phyloP scores from a whole-genome alignment of 2,888 invertebrate genomes.

The Ectobius pallidus region DNA sequence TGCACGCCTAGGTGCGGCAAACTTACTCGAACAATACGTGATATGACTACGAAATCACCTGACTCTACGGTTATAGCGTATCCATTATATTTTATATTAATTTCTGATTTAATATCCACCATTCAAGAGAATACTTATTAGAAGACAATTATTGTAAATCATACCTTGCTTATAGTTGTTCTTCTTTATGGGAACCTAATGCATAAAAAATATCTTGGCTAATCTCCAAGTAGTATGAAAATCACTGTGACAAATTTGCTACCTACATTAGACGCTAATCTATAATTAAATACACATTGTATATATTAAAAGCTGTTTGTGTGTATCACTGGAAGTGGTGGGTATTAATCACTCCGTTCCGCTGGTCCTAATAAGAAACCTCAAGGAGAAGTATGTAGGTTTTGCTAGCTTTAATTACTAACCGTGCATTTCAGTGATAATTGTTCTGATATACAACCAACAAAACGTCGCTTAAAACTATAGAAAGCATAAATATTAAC shows the following conservation, averaged over 20 bases:
- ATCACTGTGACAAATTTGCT: not conserved
- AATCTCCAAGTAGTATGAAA: not conserved
- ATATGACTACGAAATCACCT: too few relatives aligned
- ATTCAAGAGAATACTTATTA: too few relatives aligned
- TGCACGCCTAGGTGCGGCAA: too few relatives aligned
- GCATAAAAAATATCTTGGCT: not conserved
- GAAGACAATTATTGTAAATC: not conserved
- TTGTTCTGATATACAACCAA: not conserved
- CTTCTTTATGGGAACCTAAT: not conserved
- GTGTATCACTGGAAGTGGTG: not conserved
- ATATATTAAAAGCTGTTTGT: not conserved
- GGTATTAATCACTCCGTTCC: not conserved
- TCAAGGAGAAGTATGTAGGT: not conserved
- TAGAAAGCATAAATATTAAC: not conserved
- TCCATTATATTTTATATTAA: too few relatives aligned
- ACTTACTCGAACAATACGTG: too few relatives aligned
- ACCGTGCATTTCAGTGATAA: not conserved
- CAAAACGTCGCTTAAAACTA: not conserved
- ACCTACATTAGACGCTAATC: not conserved
- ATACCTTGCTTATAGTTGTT: not conserved
- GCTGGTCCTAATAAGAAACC: not conserved
- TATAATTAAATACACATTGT: not conserved
- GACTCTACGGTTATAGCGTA: too few relatives aligned
- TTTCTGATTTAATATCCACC: too few relatives aligned
- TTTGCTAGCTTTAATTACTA: not conserved